A percentile compares a stretch with the other conserved stretches of the same genome.
Evolutionary conservation across 2,888 invertebrate species (phyloP).

Genomic region (Acanthoscelides obtectus): DNA sequence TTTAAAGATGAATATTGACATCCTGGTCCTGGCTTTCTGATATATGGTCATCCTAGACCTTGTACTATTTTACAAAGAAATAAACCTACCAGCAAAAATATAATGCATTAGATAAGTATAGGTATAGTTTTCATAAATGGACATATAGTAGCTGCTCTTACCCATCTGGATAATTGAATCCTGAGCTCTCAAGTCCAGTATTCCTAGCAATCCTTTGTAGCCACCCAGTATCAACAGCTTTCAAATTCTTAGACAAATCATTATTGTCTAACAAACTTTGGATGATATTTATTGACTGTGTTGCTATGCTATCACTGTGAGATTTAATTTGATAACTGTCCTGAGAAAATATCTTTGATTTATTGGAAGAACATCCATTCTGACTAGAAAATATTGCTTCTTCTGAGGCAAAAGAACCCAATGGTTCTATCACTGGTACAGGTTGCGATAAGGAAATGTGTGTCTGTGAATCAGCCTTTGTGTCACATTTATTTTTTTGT

Average conservation of each 20-base stretch:
- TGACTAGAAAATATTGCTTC: slow-evolving; percentile 19
- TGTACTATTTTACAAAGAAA: no score
- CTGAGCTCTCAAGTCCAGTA: slow-evolving; percentile 24
- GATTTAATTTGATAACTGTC: slow-evolving; percentile 17
- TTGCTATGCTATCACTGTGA: slow-evolving; percentile 14
- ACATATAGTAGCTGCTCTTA: no score
- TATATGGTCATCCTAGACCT: no score
- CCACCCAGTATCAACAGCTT: slow-evolving; percentile 56
- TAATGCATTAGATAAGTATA: no score
- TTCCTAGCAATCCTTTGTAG: slow-evolving; percentile 48
- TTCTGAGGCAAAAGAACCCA: slow-evolving; percentile 24
- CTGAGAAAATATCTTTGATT: slow-evolving; percentile 7
- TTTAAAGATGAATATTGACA: no score
- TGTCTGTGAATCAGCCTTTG: slow-evolving; percentile 19
- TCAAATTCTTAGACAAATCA: slow-evolving; percentile 29
- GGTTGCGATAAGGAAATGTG: slow-evolving; percentile 29
- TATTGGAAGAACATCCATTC: slow-evolving; percentile 7
- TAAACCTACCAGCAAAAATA: no score
- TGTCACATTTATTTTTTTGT: slow-evolving; percentile 33
- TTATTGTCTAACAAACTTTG: slow-evolving; percentile 33
- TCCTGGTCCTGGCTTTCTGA: no score
- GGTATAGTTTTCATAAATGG: no score
- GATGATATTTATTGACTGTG: slow-evolving; percentile 36
- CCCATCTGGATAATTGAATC: slow-evolving; percentile 2
- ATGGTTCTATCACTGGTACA: slow-evolving; percentile 8